Conservation (phyloP, 1,140 invertebrate genomes). For the Frieseomelitta varia region DNA sequence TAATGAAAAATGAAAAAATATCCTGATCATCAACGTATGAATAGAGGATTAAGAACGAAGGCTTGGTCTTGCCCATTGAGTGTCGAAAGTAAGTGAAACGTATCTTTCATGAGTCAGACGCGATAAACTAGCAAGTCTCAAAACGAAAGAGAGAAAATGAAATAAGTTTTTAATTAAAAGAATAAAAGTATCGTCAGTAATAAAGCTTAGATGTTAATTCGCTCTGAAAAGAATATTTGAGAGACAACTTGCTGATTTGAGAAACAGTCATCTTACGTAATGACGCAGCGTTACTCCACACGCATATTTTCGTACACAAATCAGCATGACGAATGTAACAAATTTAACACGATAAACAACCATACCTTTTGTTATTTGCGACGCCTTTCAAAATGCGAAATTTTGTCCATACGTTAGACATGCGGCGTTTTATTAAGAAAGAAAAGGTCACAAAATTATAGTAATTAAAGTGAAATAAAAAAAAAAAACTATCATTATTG, state of each 20-base stretch:
- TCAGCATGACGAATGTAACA: slow-evolving; percentile 30
- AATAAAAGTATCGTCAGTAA: neutral
- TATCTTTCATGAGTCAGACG: slow-evolving; percentile 11
- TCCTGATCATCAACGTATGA: neutral
- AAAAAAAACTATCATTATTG: neutral
- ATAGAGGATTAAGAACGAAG: neutral
- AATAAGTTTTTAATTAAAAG: too few species aligned
- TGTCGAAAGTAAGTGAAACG: slow-evolving; percentile 25
- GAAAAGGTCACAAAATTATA: neutral
- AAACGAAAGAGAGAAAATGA: neutral
- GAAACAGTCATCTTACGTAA: slow-evolving; percentile 19
- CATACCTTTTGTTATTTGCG: slow-evolving; percentile 7
- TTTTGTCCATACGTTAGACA: neutral
- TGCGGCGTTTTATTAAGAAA: neutral
- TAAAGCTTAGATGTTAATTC: neutral
- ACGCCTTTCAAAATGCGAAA: neutral
- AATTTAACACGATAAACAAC: slow-evolving; percentile 46
- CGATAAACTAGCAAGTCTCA: neutral
- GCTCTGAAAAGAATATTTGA: neutral
- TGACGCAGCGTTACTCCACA: slow-evolving; percentile 6
- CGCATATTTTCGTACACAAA: slow-evolving; percentile 40
- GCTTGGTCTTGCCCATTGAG: neutral
- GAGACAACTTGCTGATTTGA: slow-evolving; percentile 18
- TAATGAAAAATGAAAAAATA: neutral
- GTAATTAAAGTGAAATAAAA: neutral